Base-by-base conservation (phyloP, 2,797 vertebrate species). In the Pampus argenteus region DNA sequence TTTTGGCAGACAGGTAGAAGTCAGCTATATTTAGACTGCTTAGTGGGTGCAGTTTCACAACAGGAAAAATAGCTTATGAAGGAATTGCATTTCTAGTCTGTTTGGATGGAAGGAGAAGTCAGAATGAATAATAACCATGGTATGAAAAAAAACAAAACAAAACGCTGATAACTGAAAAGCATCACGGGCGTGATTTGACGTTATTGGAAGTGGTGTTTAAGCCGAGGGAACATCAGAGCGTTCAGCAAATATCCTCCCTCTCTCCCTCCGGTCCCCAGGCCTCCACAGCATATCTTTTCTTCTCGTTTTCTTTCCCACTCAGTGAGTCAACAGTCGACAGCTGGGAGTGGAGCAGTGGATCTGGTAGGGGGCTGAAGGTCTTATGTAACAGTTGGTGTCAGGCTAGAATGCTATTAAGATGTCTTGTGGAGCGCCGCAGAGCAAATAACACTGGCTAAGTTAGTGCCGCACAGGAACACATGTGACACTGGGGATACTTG, bases 1-100 rank as follows among this genome's bases (percentile, higher is more conserved):
- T 82, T 83, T 79, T 87, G 86, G 86, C 88, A 89, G 84, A 88
- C 89, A 84, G 86, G 86, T 88, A 66, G 82, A 88, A 88, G 79
- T 74, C 38, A 20, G 76, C 82, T 85, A 90, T 90, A 92, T 93
- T 85, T 89, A 88, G 88, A 79, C 66, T 70, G 71, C 81, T 74
- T 77, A 84, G 82, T 89, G 85, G 85, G 85, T 60, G 82, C 85
- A 85, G 36, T 84, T 87, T 89, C 69, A 69, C 13, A 8, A 67
- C 49, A 36, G 55, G 54, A 59, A 74, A 84, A 76, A 74, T 23
- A 55, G 71, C 73, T 90, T 71, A 60, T 42, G 66, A 74, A 71
- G 77, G 81, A 89, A 89, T 78, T 86, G 81, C 85, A 82, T 92
- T 88, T 79, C 59, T 74, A 79, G 75, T 79, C 86, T 84, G 74